Base-by-base conservation (phyloP, 2,888 invertebrate species). In the Drosophila siamana region DNA sequence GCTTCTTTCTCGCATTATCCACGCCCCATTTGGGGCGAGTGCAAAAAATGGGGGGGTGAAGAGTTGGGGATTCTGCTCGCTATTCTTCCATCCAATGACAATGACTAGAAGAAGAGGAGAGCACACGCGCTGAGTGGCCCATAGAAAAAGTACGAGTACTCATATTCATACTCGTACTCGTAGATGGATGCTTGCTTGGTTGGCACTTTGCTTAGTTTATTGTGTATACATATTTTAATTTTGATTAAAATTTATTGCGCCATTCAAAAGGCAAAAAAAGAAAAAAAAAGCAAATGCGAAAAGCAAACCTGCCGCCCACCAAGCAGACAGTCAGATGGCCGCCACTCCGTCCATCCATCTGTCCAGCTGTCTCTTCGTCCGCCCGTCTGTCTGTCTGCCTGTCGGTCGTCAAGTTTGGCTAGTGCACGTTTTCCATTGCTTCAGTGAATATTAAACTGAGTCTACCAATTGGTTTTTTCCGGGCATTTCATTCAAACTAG, bases 401-500 rank as follows among this genome's bases (percentile, higher is more conserved):
- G 41, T 15, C 51, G 16, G 48, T 46, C 46, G 44, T 40, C 24
- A 15, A 55, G 77, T 41, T 46, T 46, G 62, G 54, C 70, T 15
- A 44, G 47, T 51, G 66, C 62, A 61, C 59, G 73, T 71, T 76
- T 72, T 50, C 60, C 57, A 82, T 74, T 84, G 72, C 59, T 73
- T 74, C 69, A 67, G 65, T 74, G 68, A 77, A 75, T 71, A 87
- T 91, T 92, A 91, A 91, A 90, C 89, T 82, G 89, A 90, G 74
- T 76, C 90, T 87, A 69, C 89, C 91, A 92, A 92, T 92, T 92
- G 92, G 91, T 91, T 91, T 91, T 92, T 92, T 92, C 92, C 92
- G 92, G 92, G 89, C 92, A 87, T 85, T 86, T 89, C 88, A 89
- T 86, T 85, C 85, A 86, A 76, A 70, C 66, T 41, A 15, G 38